Conservation (phyloP, 2,888 invertebrate genomes). For the Epinotia nisella region DNA sequence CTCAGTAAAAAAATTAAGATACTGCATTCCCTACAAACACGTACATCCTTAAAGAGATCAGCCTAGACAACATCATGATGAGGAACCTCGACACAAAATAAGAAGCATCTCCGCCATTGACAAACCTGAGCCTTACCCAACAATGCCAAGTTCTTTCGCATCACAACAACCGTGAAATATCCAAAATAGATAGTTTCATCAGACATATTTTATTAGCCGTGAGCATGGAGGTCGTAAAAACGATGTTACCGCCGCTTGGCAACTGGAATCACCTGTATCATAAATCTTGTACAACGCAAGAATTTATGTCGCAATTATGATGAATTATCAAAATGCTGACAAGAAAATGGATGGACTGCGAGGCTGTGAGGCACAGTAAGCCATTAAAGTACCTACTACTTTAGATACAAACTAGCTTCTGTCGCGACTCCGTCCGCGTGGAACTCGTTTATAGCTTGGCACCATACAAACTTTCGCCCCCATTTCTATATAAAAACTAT, state of each 20-base stretch:
- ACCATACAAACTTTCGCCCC: too few relatives aligned
- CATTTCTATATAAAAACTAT: too few relatives aligned
- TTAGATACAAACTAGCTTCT: too few relatives aligned
- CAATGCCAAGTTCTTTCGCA: constrained; percentile 10
- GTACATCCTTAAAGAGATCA: too few relatives aligned
- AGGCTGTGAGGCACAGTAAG: not conserved
- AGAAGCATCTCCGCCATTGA: not conserved
- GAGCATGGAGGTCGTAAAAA: constrained; percentile 19
- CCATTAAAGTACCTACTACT: too few relatives aligned
- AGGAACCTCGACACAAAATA: not conserved
- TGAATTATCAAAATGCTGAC: constrained; percentile 16
- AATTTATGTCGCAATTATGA: constrained; percentile 27
- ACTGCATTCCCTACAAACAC: too few relatives aligned
- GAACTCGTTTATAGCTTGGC: too few relatives aligned
- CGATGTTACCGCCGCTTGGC: constrained; percentile 23
- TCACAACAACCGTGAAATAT: constrained; percentile 10
- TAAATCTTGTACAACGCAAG: constrained; percentile 6
- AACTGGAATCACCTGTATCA: constrained; percentile 7
- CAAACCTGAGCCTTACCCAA: not conserved
- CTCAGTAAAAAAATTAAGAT: too few relatives aligned
- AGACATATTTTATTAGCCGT: constrained; percentile 23
- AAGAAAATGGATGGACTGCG: constrained; percentile 12
- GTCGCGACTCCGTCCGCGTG: too few relatives aligned
- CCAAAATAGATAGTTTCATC: constrained; percentile 18
- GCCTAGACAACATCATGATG: too few relatives aligned